Conservation (phyloP, 2,797 vertebrate genomes). For the Tiaroga cobitis region DNA sequence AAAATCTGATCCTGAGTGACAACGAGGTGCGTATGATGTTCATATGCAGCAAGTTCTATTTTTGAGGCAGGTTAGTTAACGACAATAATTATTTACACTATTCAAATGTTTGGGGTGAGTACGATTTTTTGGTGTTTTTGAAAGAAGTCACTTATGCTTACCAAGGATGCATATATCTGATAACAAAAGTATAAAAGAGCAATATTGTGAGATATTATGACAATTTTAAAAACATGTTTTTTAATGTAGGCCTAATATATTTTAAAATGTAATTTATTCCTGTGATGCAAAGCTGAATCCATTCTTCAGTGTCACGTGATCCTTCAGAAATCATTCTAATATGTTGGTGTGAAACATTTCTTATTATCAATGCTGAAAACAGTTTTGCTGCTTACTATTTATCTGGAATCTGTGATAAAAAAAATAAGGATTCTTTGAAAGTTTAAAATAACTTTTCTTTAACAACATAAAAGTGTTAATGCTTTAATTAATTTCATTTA, state of each 20-base stretch:
- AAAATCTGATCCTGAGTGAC: neutral
- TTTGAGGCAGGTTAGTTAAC: neutral
- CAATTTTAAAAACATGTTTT: neutral
- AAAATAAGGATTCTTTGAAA: neutral
- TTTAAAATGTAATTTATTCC: too few relatives aligned
- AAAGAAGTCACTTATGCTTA: neutral
- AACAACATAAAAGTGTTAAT: neutral
- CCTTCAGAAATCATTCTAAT: neutral
- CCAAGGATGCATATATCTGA: neutral
- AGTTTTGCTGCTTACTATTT: neutral
- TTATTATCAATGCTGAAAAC: neutral
- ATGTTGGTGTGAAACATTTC: neutral
- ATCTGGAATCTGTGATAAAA: too few relatives aligned
- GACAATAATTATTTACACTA: neutral
- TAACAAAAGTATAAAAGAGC: too few relatives aligned
- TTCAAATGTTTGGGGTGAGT: neutral
- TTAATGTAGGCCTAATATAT: too few relatives aligned
- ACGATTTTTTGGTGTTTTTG: too few relatives aligned
- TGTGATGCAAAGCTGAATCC: too few relatives aligned
- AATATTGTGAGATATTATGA: neutral
- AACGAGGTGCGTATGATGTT: neutral
- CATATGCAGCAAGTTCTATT: neutral
- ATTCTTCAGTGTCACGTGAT: neutral
- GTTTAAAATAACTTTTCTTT: too few relatives aligned
- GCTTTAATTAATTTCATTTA: neutral